Evolutionary conservation across 2,888 invertebrate genomes (phyloP).

Genomic region (Scaptomyza parva): DNA sequence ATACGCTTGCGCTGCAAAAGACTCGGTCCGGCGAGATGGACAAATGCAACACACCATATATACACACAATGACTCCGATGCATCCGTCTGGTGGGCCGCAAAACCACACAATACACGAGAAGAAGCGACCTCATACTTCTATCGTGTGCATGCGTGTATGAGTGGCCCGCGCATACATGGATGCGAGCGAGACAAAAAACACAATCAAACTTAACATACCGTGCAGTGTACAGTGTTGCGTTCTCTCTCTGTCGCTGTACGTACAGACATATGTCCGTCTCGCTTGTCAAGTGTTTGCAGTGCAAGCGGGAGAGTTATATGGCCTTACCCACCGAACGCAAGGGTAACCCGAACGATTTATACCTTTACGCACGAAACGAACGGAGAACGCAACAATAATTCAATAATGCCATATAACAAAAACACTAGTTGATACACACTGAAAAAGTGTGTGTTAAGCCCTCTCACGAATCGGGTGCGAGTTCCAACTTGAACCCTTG

Average conservation of each 20-base stretch:
- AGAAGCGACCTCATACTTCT: slow-evolving; percentile 64
- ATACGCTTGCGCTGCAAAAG: slow-evolving; percentile 40
- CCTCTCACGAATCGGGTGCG: slow-evolving; percentile 30
- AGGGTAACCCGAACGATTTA: slow-evolving; percentile 1
- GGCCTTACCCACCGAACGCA: slow-evolving; percentile 29
- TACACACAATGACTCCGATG: slow-evolving; percentile 1
- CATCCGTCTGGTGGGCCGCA: slow-evolving; percentile 47
- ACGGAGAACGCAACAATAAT: slow-evolving; percentile 18
- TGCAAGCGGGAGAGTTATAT: slow-evolving; percentile 26
- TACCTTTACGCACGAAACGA: slow-evolving; percentile 1
- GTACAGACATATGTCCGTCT: slow-evolving; percentile 26
- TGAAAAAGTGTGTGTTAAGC: slow-evolving; percentile 27
- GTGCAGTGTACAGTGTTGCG: slow-evolving; percentile 25
- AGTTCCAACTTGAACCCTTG: slow-evolving; percentile 7
- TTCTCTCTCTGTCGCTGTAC: slow-evolving; percentile 31
- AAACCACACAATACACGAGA: slow-evolving; percentile 29
- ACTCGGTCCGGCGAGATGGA: slow-evolving; percentile 39
- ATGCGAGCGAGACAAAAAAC: slow-evolving; percentile 57
- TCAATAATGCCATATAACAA: slow-evolving; percentile 4
- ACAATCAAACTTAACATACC: neutral
- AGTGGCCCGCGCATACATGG: slow-evolving; percentile 51
- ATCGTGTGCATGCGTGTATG: slow-evolving; percentile 37
- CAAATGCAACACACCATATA: slow-evolving; percentile 21
- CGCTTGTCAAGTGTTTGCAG: slow-evolving; percentile 43
- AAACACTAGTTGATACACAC: slow-evolving; percentile 12